Evolutionary conservation across 2,888 invertebrate species (phyloP).

Genomic region (Panopea generosa): DNA sequence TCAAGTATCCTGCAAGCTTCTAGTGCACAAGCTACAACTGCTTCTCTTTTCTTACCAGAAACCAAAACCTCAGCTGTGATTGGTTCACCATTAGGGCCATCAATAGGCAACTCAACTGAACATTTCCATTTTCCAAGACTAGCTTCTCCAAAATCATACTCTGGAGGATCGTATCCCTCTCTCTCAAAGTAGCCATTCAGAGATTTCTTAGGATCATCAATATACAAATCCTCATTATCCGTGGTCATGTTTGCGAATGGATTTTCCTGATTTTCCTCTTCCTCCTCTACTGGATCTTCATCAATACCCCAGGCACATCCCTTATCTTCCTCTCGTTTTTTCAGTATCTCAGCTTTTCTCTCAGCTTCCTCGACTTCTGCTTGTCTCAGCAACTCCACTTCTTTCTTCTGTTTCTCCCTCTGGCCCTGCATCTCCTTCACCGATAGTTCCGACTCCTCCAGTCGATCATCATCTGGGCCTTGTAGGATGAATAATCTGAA

Average conservation of each 20-base stretch:
- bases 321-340: conserved; percentile 85
- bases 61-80: conserved; percentile 94
- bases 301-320: conserved; percentile 98
- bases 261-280: conserved; percentile 72
- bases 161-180: conserved; percentile 93
- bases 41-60: conserved; percentile 97
- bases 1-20: conserved; percentile 98
- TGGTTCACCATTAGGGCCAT: conserved; percentile 91
- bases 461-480: conserved; percentile 94
- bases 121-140: conserved; percentile 93
- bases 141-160: conserved; percentile 94
- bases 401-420: conserved; percentile 79
- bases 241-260: conserved; percentile 75
- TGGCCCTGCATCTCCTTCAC: conserved; percentile 84
- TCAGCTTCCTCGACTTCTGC: conserved; percentile 83
- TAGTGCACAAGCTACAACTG: conserved; percentile 95
- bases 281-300: conserved; percentile 82
- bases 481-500: conserved; percentile 84
- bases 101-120: conserved; percentile 91
- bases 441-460: conserved; percentile 93
- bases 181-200: conserved; percentile 97
- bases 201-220: conserved; percentile 98
- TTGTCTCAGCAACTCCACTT: conserved; percentile 80
- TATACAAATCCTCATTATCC: conserved; percentile 93
- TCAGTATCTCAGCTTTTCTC: conserved; percentile 86